These are phyloP conservation scores for Chromis chromis DNA, from an alignment of 2,797 vertebrate species.

Conservation along the genomic window DNA sequence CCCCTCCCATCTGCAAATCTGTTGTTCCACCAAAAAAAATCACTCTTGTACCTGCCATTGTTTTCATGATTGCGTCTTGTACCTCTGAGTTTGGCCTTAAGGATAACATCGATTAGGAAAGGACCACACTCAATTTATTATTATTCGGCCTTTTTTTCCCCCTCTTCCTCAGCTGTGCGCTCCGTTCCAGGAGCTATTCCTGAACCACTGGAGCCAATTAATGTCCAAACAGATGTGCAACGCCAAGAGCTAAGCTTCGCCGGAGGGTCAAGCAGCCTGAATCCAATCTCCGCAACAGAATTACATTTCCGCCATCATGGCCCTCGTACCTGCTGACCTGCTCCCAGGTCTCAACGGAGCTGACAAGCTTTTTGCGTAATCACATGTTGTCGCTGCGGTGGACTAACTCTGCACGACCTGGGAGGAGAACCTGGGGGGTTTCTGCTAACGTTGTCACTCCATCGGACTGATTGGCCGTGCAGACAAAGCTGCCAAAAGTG, in stretches of 20 bases:
- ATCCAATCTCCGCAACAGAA: slow-evolving; percentile 81
- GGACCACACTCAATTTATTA: slow-evolving; percentile 70
- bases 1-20: slow-evolving; percentile 36
- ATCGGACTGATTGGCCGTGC: slow-evolving; percentile 8
- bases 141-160: slow-evolving; percentile 37
- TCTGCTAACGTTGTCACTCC: neutral
- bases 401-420: slow-evolving; percentile 48
- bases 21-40: slow-evolving; percentile 48
- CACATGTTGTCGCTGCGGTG: slow-evolving; percentile 49
- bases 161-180: neutral
- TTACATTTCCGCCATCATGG: slow-evolving; percentile 78
- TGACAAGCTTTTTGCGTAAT: slow-evolving; percentile 48
- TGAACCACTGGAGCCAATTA: slow-evolving; percentile 81
- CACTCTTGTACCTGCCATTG: slow-evolving; percentile 67
- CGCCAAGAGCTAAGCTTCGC: slow-evolving; percentile 70
- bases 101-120: slow-evolving; percentile 80
- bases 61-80: slow-evolving; percentile 76
- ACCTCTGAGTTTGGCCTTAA: slow-evolving; percentile 75
- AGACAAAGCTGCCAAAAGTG: slow-evolving; percentile 12
- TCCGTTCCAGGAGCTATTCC: slow-evolving; percentile 62
- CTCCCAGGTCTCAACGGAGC: slow-evolving; percentile 47
- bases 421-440: slow-evolving; percentile 8
- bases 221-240: slow-evolving; percentile 80
- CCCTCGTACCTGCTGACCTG: slow-evolving; percentile 61
- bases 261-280: slow-evolving; percentile 74